A percentile compares a stretch with the other conserved stretches of the same genome.
These are phyloP conservation scores for Crenuchus spilurus DNA, from an alignment of 2,797 vertebrate species.

Conservation along the genomic window DNA sequence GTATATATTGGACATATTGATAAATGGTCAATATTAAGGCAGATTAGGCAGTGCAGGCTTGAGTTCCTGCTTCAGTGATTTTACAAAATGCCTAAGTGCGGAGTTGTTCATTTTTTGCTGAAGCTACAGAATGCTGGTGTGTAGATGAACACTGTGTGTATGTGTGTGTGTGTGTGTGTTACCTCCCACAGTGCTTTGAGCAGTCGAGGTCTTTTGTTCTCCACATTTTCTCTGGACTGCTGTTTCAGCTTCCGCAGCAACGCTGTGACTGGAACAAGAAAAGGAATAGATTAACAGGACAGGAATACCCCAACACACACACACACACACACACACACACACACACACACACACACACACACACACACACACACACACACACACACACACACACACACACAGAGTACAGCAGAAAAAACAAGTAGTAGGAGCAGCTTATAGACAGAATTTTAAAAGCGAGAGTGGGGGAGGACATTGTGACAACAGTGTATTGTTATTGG, in stretches of 20 bases:
- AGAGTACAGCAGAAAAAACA: no score
- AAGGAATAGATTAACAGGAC: neutral
- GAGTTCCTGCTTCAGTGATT: neutral
- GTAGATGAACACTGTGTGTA: neutral
- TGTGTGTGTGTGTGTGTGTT: constrained; percentile 49
- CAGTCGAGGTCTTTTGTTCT: constrained; percentile 94
- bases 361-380: no score
- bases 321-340: neutral
- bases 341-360: no score
- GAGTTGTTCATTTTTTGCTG: constrained; percentile 4
- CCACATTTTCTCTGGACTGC: constrained; percentile 95
- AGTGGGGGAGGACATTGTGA: no score
- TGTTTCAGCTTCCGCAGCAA: constrained; percentile 95
- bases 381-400: no score
- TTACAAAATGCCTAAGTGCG: constrained; percentile 1
- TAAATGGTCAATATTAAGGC: neutral
- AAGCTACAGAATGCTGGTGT: neutral
- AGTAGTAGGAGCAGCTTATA: no score
- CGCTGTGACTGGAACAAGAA: constrained; percentile 83
- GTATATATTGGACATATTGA: neutral
- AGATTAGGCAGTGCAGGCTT: neutral
- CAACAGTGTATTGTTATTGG: no score
- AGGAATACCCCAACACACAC: neutral
- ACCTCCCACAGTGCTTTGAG: constrained; percentile 95
- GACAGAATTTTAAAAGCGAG: no score